These are phyloP conservation scores for Rhyzopertha dominica DNA, from an alignment of 1,140 invertebrate genomes.

Conservation along the genomic window DNA sequence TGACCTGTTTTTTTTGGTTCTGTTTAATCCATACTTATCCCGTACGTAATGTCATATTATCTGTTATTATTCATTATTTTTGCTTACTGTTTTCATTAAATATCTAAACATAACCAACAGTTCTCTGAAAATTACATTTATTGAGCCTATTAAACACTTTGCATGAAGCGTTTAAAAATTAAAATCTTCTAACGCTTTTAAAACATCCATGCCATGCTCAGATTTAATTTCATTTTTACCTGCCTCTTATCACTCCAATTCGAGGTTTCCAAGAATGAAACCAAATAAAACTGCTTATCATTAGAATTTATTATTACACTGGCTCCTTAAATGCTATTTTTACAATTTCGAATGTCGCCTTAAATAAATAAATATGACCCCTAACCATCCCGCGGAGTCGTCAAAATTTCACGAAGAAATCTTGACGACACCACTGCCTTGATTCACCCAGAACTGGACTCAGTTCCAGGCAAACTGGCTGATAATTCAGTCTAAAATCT, in stretches of 20 bases:
- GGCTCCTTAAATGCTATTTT: background rate
- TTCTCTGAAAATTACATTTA: too few species aligned
- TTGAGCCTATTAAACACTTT: too few species aligned
- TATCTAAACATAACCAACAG: too few species aligned
- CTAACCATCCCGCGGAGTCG: background rate
- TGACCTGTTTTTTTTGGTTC: too few species aligned
- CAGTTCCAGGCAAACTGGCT: background rate
- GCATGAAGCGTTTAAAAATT: too few species aligned
- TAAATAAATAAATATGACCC: conserved; percentile 9
- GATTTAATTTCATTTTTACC: background rate
- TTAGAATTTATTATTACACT: background rate
- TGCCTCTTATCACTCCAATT: background rate
- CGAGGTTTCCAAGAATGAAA: background rate
- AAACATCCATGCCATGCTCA: background rate
- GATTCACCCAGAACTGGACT: conserved; percentile 1
- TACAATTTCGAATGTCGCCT: background rate
- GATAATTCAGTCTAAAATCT: conserved; percentile 1
- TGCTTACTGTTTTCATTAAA: too few species aligned
- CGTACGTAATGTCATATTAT: too few species aligned
- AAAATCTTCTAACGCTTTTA: conserved; percentile 2
- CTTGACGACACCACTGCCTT: background rate
- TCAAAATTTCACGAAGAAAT: conserved; percentile 5
- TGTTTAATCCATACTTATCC: too few species aligned
- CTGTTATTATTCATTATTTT: too few species aligned
- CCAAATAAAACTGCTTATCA: background rate